phyloP scores from a whole-genome alignment of 2,113 vertebrate species.

The Tragulus kanchil region DNA sequence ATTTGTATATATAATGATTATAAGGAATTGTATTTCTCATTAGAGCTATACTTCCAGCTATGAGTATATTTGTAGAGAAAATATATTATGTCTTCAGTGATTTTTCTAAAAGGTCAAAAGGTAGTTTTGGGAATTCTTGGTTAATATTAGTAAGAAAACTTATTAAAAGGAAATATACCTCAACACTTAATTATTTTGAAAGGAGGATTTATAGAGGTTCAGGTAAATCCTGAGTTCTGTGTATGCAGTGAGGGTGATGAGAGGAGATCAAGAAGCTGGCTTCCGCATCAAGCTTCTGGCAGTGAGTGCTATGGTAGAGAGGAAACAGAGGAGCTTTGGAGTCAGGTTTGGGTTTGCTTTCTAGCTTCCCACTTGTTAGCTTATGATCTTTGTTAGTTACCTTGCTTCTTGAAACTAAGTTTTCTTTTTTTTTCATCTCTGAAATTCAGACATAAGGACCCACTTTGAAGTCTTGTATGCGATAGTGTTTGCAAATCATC shows the following conservation, averaged over 20 bases:
- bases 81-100: not conserved
- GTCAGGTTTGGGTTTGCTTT: not conserved
- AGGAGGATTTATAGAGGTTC: constrained; percentile 1
- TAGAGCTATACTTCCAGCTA: not conserved
- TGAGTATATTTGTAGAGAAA: not conserved
- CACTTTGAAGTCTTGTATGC: not conserved
- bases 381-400: not conserved
- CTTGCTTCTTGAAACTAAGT: not conserved
- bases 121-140: constrained; percentile 31
- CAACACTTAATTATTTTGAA: not conserved
- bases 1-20: not conserved
- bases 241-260: not conserved
- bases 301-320: not conserved
- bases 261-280: not conserved
- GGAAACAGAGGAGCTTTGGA: not conserved
- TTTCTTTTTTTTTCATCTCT: not conserved
- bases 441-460: not conserved
- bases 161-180: not conserved
- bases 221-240: not conserved
- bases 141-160: constrained; percentile 4
- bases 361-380: not conserved
- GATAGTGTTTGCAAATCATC: not conserved
- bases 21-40: not conserved
- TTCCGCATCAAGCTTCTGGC: not conserved
- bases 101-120: constrained; percentile 14